Evolutionary conservation across 2,888 invertebrate genomes (phyloP).

Genomic region (Osedax frankpressi): DNA sequence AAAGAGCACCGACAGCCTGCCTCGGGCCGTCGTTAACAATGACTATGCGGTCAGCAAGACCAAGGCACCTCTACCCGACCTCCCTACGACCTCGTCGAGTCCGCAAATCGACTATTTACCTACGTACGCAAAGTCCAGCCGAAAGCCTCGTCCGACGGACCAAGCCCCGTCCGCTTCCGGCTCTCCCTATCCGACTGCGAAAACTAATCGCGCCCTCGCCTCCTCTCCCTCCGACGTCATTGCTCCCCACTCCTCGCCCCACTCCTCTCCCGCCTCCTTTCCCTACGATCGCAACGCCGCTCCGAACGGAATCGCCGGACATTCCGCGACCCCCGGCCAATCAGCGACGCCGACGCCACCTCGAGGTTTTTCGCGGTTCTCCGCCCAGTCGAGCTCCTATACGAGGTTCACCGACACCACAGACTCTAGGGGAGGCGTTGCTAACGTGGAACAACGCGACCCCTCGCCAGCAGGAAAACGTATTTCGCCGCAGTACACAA

Average conservation of each 20-base stretch:
- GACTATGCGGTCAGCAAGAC: not conserved
- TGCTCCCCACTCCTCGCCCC: not conserved
- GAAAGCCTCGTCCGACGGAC: no score
- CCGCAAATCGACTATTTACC: no score
- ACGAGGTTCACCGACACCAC: not conserved
- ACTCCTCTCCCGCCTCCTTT: not conserved
- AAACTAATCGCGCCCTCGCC: no score
- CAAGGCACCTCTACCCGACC: not conserved
- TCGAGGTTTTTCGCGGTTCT: not conserved
- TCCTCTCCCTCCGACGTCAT: not conserved
- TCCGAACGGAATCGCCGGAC: no score
- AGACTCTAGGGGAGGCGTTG: no score
- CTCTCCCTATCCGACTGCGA: no score
- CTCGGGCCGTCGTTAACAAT: not conserved
- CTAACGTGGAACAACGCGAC: no score
- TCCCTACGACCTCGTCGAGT: not conserved
- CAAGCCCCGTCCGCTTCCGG: no score
- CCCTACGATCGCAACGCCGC: no score
- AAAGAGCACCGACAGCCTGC: not conserved
- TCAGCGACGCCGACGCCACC: no score
- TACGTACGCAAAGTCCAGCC: no score
- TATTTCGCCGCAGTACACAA: not conserved
- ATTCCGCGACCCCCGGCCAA: no score
- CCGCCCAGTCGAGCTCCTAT: not conserved
- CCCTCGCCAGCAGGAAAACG: not conserved